Evolutionary conservation across 2,113 vertebrate species (phyloP), one percentile per base, ranked within the genome.

Genomic region (Ptychochromis oligacanthus): DNA sequence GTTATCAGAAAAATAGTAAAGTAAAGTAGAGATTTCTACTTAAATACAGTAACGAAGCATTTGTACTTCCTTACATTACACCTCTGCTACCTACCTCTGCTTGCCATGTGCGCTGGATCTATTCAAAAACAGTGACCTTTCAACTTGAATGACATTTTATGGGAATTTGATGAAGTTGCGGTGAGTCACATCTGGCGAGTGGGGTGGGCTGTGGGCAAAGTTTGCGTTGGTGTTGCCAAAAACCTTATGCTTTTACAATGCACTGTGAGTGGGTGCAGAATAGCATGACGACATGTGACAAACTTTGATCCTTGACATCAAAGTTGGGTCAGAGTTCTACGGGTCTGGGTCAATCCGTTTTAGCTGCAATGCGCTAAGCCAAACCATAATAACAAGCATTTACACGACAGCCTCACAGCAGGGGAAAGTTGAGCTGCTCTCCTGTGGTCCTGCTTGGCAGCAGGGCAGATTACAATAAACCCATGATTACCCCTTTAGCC

Each of bases 341-440:
- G 34, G 38, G 38, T 40, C 28, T 38, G 13, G 62, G 65, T 83
- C 61, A 83, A 59, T 60, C 56, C 31, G 3, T 82, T 52, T 70
- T 59, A 59, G 62, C 61, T 70, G 38, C n/a, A 49, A 14, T 57
- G 12, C 26, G 65, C 52, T 18, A 49, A 75, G 65, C 52, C 38
- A 62, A 78, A 70, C 40, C 54, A 79, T 58, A 31, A 28, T 74
- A 57, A 83, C 83, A 80, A 36, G 52, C 52, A 40, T 49, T 70
- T 67, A 31, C 59, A 65, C 67, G 64, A 62, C 46, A 84, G 58
- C 49, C 36, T 75, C 31, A 56, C 26, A 74, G 62, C 3, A 31
- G 31, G 18, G 36, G 67, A 49, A 49, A 24, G 52, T 54, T 57
- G 65, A 64, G 57, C 26, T 18, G 22, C 17, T 34, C 43, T 75